A percentile compares a stretch with the other conserved stretches of the same genome.
phyloP scores from a whole-genome alignment of 92 coral and sea anemone species.

The Epizoanthus rinbou region DNA sequence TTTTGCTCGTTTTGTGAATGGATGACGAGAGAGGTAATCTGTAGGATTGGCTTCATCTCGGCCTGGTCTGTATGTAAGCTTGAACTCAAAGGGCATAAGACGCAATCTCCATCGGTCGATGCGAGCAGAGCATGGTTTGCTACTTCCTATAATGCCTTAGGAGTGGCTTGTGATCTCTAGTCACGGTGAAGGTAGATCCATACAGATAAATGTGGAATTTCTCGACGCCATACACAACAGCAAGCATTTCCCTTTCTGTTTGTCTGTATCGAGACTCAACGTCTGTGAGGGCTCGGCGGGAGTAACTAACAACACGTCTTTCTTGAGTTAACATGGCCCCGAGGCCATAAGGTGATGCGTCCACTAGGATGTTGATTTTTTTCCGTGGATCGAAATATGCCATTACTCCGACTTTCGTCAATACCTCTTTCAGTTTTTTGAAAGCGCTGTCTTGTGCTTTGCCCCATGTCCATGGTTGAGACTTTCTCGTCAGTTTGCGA shows the following conservation, averaged over 20 bases:
- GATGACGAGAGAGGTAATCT: constrained; percentile 35
- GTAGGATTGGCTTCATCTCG: constrained; percentile 42
- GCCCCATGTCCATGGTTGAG: constrained; percentile 31
- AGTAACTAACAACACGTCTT: not conserved
- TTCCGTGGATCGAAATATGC: constrained; percentile 43
- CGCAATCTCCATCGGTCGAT: constrained; percentile 43
- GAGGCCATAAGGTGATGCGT: constrained; percentile 47
- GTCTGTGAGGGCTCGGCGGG: constrained; percentile 5
- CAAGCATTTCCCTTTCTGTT: constrained; percentile 12
- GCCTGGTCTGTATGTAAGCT: constrained; percentile 28
- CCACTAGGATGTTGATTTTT: constrained; percentile 39
- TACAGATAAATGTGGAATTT: constrained; percentile 8
- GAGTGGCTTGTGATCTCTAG: constrained; percentile 30
- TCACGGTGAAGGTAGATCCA: not conserved
- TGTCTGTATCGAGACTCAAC: constrained; percentile 10
- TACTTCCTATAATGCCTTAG: constrained; percentile 13
- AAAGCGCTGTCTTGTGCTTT: constrained; percentile 37
- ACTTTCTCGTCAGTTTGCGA: constrained; percentile 34
- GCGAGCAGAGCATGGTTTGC: constrained; percentile 36
- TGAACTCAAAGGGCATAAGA: constrained; percentile 20
- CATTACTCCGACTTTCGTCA: constrained; percentile 31
- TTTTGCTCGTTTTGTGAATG: not conserved
- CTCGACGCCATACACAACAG: not conserved
- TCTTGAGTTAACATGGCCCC: constrained; percentile 31
- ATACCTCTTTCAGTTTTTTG: constrained; percentile 26